Base-by-base conservation (phyloP, 2,113 vertebrate genomes). In the Turdus rufiventris region DNA sequence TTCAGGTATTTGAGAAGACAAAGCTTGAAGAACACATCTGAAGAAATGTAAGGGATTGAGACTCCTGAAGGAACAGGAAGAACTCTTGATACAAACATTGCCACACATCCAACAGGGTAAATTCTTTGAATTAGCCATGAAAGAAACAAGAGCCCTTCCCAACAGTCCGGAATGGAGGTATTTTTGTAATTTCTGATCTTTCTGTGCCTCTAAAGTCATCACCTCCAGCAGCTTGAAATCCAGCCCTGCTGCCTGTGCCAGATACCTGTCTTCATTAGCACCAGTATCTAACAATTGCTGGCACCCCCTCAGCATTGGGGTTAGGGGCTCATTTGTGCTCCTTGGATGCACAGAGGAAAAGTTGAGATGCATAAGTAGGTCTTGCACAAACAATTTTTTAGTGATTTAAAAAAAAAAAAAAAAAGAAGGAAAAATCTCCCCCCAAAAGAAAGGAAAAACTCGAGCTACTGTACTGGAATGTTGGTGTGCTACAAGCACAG, bases 1-100 rank as follows among this genome's bases (percentile, higher is more conserved):
- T 94, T 95, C 67, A 97, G 89, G 75, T 93, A 89, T 95, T 93
- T 96, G 93, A 96, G 78, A 95, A 97, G 94, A 92, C 95, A 95
- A 95, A 96, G 63, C 85, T 40, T 76, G 85, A 93, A 88, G 87
- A 96, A 77, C 67, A 96, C 74, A 91, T 94, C 72, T 80, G 54
- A 97, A 66, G 75, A 71, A 95, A 93, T 40, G 14, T 73, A 77
- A 85, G 89, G 80, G 67, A 93, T 26, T 1, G 63, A 93, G 88
- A 91, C 67, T 94, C 87, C 87, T 91, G 75, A 96, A 94, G 78
- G 94, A 95, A 95, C 96, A 97, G 93, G 91, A 95, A 94, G 91
- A 93, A 83, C 89, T 77, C 93, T 89, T 75, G 81, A 88, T 93
- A 95, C 50, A 93, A 96, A 93, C 88, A 93, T 54, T 21, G 63